Evolutionary conservation across 2,888 invertebrate genomes (phyloP).

Genomic region (Tipula vernalis): DNA sequence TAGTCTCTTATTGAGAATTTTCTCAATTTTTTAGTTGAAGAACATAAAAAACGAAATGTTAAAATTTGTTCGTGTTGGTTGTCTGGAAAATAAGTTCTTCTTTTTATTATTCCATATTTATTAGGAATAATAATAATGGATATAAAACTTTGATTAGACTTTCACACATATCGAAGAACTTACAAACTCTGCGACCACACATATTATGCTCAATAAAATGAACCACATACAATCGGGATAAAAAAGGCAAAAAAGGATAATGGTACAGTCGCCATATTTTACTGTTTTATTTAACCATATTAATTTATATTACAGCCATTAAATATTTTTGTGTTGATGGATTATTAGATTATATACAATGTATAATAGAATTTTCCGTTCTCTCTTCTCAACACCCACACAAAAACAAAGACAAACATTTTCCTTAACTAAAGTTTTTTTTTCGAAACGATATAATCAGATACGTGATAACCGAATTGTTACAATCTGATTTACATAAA

Average conservation of each 20-base stretch:
- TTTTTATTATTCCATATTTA: background rate
- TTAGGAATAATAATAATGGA: background rate
- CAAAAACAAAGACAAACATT: background rate
- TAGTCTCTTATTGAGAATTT: background rate
- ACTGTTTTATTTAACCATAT: background rate
- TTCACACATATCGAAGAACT: background rate
- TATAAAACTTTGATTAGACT: background rate
- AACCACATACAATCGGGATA: background rate
- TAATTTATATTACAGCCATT: background rate
- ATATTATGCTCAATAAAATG: background rate
- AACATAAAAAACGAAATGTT: background rate
- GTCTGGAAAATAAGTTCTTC: background rate
- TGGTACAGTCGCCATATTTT: background rate
- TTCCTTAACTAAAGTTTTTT: background rate
- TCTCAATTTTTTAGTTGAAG: background rate
- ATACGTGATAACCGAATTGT: conserved; percentile 98
- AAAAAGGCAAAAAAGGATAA: background rate
- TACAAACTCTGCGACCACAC: background rate
- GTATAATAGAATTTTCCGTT: background rate
- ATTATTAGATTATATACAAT: background rate
- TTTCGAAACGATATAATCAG: conserved; percentile 39
- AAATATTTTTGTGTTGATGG: background rate
- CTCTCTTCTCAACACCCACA: background rate
- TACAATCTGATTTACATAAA: conserved; percentile 99
- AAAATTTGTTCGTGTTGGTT: background rate